Evolutionary conservation across 2,797 vertebrate species (phyloP).

Genomic region (Enoplosus armatus): DNA sequence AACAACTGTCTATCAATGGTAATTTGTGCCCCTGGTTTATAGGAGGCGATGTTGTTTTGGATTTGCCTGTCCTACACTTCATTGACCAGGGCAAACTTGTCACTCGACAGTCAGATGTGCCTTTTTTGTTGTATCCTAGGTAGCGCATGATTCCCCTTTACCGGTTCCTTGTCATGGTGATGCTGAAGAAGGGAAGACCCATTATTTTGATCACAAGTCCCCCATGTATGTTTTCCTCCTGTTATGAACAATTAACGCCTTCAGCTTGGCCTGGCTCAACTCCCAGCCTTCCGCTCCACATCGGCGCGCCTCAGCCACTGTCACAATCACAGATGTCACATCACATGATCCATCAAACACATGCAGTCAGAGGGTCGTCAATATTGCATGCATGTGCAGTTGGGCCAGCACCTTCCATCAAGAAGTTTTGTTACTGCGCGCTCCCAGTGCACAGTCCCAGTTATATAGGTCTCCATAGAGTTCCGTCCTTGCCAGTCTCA

Average conservation of each 20-base stretch:
- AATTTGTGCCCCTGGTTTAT: too few relatives aligned
- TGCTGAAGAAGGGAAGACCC: neutral
- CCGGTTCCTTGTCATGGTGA: neutral
- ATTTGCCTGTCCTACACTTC: too few relatives aligned
- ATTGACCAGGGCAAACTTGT: too few relatives aligned
- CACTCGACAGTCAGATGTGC: too few relatives aligned
- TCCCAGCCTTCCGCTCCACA: neutral
- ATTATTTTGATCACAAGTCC: neutral
- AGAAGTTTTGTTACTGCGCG: neutral
- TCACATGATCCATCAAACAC: neutral
- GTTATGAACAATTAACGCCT: neutral
- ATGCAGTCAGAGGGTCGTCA: neutral
- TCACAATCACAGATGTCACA: neutral
- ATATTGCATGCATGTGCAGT: neutral
- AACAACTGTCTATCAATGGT: too few relatives aligned
- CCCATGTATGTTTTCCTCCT: neutral
- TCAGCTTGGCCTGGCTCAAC: neutral
- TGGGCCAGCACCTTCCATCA: neutral
- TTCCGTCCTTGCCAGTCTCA: neutral
- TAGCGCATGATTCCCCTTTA: neutral
- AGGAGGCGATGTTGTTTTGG: too few relatives aligned
- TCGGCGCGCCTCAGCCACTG: too few relatives aligned
- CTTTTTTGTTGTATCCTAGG: too few relatives aligned
- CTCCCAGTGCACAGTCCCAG: neutral
- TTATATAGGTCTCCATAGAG: neutral